These are phyloP conservation scores for Nothobranchius kuhntae DNA, from an alignment of 2,113 vertebrate species.

Conservation along the genomic window DNA sequence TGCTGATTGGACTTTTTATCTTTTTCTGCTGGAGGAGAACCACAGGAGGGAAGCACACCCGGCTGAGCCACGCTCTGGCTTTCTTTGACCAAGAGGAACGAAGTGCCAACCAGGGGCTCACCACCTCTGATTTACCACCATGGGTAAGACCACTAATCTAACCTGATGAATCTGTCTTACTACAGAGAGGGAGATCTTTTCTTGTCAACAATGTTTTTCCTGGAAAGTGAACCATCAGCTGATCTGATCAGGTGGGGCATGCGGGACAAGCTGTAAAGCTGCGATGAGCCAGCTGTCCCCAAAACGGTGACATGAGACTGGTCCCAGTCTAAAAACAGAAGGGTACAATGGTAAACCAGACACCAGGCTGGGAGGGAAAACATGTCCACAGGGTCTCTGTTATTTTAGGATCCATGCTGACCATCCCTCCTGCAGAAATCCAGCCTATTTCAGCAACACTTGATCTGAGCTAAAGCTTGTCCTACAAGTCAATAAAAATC, in stretches of 20 bases:
- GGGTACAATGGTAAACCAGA: conserved; percentile 75
- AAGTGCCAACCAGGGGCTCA: conserved; percentile 78
- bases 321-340: conserved; percentile 74
- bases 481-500: not conserved
- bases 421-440: conserved; percentile 36
- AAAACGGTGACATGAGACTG: conserved; percentile 60
- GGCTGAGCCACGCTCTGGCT: conserved; percentile 84
- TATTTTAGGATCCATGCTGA: conserved; percentile 65
- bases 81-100: conserved; percentile 90
- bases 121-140: conserved; percentile 86
- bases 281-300: conserved; percentile 69
- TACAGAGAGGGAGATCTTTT: conserved; percentile 8
- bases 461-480: conserved; percentile 5
- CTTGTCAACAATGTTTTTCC: conserved; percentile 43
- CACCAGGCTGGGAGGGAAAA: conserved; percentile 40
- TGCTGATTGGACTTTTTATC: conserved; percentile 87
- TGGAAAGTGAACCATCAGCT: conserved; percentile 52
- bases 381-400: conserved; percentile 49
- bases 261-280: conserved; percentile 51
- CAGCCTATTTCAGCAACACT: conserved; percentile 33
- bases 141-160: conserved; percentile 84
- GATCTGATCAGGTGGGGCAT: conserved; percentile 51
- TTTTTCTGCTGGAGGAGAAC: conserved; percentile 88
- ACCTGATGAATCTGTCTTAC: not conserved
- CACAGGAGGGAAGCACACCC: conserved; percentile 77